Evolutionary conservation across 2,888 invertebrate species (phyloP).

Genomic region (Glyphotaelius pellucidus): DNA sequence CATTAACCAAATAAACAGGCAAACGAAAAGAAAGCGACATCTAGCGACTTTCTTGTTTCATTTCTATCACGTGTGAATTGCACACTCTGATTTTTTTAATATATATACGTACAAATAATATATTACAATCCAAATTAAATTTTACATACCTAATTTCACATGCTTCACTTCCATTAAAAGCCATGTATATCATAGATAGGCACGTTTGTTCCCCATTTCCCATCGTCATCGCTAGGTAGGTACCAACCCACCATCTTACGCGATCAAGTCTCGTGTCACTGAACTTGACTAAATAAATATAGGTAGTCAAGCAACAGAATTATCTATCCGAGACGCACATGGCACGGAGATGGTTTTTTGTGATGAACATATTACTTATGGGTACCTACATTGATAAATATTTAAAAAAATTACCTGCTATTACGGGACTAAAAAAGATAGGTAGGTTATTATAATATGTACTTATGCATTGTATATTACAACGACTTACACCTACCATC

Average conservation of each 20-base stretch:
- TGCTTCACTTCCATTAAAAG: too few species aligned
- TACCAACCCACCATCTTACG: neutral
- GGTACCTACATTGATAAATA: neutral
- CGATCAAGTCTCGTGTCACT: constrained; percentile 15
- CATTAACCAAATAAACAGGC: too few species aligned
- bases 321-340: neutral
- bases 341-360: neutral
- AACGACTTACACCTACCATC: neutral
- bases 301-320: constrained; percentile 12
- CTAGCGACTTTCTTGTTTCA: too few species aligned
- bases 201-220: neutral
- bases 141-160: too few species aligned
- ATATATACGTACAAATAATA: too few species aligned
- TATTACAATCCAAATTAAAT: too few species aligned
- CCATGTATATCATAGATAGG: too few species aligned
- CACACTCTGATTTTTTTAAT: too few species aligned
- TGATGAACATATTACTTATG: neutral
- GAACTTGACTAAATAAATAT: constrained; percentile 24
- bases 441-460: neutral
- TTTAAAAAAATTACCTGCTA: neutral
- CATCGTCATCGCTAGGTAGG: neutral
- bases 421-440: neutral
- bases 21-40: too few species aligned
- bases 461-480: neutral
- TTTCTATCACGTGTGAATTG: too few species aligned